A percentile compares a stretch with the other conserved stretches of the same genome.
Conservation (phyloP, 2,888 invertebrate species). For the Rhodophaea formosa region DNA sequence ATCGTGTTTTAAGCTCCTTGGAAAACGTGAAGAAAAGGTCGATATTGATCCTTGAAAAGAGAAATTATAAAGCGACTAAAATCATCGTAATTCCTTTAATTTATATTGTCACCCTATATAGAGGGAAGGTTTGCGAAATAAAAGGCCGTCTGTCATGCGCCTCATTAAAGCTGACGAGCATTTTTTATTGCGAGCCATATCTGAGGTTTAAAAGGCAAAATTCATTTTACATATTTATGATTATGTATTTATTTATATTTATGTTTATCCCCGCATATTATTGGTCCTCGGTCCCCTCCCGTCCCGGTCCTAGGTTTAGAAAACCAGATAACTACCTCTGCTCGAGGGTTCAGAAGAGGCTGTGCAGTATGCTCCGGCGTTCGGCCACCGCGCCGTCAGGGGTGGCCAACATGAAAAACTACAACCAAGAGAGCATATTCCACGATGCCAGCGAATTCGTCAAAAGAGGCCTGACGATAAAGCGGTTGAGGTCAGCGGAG, state of each 20-base stretch:
- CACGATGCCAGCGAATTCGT: constrained; percentile 76
- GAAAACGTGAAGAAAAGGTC: too few relatives aligned
- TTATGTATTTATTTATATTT: constrained; percentile 60
- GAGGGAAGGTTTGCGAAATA: too few relatives aligned
- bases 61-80: too few relatives aligned
- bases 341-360: constrained; percentile 59
- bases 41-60: too few relatives aligned
- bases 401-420: constrained; percentile 61
- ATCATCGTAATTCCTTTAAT: too few relatives aligned
- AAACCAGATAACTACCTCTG: constrained; percentile 78
- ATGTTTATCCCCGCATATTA: constrained; percentile 54
- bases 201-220: constrained; percentile 12
- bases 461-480: constrained; percentile 76
- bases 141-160: too few relatives aligned
- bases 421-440: constrained; percentile 69
- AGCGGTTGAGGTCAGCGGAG: constrained; percentile 79
- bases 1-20: too few relatives aligned
- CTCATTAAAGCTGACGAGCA: too few relatives aligned
- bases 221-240: constrained; percentile 42
- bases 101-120: too few relatives aligned
- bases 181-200: background rate
- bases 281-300: constrained; percentile 49
- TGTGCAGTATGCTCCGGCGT: constrained; percentile 56
- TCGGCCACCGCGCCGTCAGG: constrained; percentile 71
- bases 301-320: constrained; percentile 64